These are phyloP conservation scores for Stomorhina lunata DNA, from an alignment of 2,888 invertebrate genomes.

Conservation along the genomic window DNA sequence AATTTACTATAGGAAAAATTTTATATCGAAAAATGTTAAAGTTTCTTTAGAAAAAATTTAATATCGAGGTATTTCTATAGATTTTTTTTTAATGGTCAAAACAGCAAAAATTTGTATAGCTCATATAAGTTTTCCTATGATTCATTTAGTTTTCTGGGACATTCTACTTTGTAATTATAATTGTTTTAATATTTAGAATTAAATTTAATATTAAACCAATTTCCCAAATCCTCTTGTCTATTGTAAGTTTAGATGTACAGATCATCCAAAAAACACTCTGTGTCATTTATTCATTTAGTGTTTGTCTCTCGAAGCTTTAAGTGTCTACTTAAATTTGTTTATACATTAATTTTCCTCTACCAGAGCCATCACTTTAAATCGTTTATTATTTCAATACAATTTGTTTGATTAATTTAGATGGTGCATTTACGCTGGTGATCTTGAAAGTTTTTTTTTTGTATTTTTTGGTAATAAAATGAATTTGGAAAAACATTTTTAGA, in stretches of 20 bases:
- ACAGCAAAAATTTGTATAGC: no score
- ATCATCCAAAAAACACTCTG: not conserved
- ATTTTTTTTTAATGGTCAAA: no score
- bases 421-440: slow-evolving; percentile 20
- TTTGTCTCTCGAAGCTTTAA: not conserved
- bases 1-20: no score
- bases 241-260: no score
- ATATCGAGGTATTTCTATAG: no score
- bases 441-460: slow-evolving; percentile 44
- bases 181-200: no score
- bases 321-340: slow-evolving; percentile 3
- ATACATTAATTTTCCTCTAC: not conserved
- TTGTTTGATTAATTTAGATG: slow-evolving; percentile 28
- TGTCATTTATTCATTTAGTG: not conserved
- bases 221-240: not conserved
- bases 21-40: no score
- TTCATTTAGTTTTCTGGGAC: no score
- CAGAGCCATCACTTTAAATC: not conserved
- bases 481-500: not conserved
- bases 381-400: slow-evolving; percentile 29
- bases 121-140: no score
- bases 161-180: no score
- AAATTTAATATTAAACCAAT: not conserved
- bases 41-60: no score
- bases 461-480: slow-evolving; percentile 27